phyloP scores from a whole-genome alignment of 2,888 invertebrate genomes.

The Leptinotarsa rubiginosa region DNA sequence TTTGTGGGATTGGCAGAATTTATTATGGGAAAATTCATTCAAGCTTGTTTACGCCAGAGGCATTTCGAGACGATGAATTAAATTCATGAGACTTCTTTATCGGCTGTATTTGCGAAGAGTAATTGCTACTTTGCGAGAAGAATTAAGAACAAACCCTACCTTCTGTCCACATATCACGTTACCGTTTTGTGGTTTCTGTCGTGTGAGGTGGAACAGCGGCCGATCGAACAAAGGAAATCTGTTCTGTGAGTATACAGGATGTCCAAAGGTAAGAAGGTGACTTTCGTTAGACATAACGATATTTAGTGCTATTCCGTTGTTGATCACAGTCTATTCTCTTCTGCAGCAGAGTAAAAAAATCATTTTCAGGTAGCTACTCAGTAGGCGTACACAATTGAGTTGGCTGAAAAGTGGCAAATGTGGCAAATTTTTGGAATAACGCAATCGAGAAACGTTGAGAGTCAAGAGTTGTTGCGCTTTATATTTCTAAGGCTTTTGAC shows the following conservation, averaged over 20 bases:
- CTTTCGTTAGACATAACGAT: too few relatives aligned
- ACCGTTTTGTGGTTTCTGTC: background rate
- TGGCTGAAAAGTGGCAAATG: too few relatives aligned
- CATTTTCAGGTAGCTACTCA: too few relatives aligned
- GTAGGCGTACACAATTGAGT: too few relatives aligned
- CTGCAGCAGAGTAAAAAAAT: too few relatives aligned
- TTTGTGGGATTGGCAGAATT: conserved; percentile 13
- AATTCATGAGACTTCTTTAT: conserved; percentile 14
- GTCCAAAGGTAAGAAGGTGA: too few relatives aligned
- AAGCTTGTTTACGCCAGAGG: background rate
- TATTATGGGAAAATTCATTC: conserved; percentile 19
- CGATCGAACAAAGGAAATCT: background rate
- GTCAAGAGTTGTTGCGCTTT: too few relatives aligned
- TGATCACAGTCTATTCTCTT: too few relatives aligned
- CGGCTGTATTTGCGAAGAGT: background rate
- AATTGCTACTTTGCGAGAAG: background rate
- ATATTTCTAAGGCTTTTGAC: too few relatives aligned
- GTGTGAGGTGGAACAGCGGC: background rate
- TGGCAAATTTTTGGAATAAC: too few relatives aligned
- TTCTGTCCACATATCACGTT: background rate
- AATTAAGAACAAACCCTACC: conserved; percentile 4
- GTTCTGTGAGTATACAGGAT: background rate
- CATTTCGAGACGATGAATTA: conserved; percentile 12
- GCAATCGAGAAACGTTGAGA: too few relatives aligned
- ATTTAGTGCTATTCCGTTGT: too few relatives aligned